Base-by-base conservation (phyloP, 2,113 vertebrate species). In the Pluvialis apricaria region DNA sequence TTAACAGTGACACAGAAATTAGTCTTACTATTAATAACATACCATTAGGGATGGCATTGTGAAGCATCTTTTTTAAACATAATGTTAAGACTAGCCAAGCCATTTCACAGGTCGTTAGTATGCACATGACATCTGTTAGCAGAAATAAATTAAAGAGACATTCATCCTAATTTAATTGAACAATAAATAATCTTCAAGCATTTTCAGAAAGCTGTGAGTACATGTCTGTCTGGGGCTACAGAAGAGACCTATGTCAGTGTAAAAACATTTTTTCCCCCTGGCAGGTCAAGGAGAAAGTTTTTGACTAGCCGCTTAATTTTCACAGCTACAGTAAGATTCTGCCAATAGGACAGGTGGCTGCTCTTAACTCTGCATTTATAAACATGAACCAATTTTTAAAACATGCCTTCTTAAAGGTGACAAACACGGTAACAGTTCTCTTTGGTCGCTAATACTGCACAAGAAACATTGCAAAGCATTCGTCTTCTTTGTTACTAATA, bases 101-200 rank as follows among this genome's bases (percentile, higher is more conserved):
- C 45, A 95, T 91, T 79, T 83, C 57, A 92, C 28, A 66, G 54
- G 44, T 54, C 79, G 80, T 94, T 26, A 18, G 54, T 26, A 65
- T 28, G 17, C 47, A 34, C 47, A 34, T 36, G 22, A 47, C 24
- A 81, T n/a, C 29, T 47, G 36, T 55, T 49, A 64, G 69, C 2
- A 82, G 11, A 88, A 87, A 60, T 44, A 71, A 62, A 54, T 78
- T 51, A 2, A 79, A 83, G 82, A 87, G 20, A 70, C 31, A 71
- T 75, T 95, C 7, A 70, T 90, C 68, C 57, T 76, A 76, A 96
- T 68, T 84, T 34, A 92, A 70, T 25, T 40, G 22, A 96, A 96
- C 75, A 71, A 78, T 72, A 89, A 88, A 51, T 18, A 15, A 49
- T 45, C 25, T 90, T 49, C 15, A 51, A 84, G 29, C n/a, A 54